A percentile compares a stretch with the other conserved stretches of the same genome.
Conservation (phyloP, 2,888 invertebrate species). For the Augochlorella aurata region DNA sequence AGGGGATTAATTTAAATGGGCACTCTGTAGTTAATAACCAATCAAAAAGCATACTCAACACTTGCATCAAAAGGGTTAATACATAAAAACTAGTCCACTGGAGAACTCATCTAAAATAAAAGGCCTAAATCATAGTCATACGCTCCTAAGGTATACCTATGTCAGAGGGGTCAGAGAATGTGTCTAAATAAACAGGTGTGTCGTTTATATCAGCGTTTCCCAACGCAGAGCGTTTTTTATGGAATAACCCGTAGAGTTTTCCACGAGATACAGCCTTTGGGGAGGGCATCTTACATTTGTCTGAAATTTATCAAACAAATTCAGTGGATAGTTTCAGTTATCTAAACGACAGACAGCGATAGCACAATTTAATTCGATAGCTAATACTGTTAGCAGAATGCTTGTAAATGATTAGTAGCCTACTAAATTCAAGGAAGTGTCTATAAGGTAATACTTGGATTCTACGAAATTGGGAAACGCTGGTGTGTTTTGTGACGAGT, state of each 20-base stretch:
- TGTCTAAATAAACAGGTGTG: constrained; percentile 45
- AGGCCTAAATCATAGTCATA: constrained; percentile 14
- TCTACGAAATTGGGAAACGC: constrained; percentile 48
- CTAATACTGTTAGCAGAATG: constrained; percentile 17
- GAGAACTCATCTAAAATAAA: constrained; percentile 4
- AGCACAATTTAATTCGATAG: neutral
- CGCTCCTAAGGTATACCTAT: constrained; percentile 49
- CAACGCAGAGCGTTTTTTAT: constrained; percentile 38
- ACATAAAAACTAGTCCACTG: neutral
- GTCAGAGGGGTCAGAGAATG: constrained; percentile 38
- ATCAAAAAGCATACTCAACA: neutral
- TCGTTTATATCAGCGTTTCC: constrained; percentile 50
- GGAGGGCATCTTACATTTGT: constrained; percentile 29
- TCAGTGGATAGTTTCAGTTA: neutral
- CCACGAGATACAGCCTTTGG: constrained; percentile 31
- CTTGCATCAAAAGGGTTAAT: constrained; percentile 5
- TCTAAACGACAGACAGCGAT: constrained; percentile 18
- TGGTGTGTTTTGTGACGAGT: constrained; percentile 10
- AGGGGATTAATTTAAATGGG: neutral
- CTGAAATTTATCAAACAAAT: constrained; percentile 42
- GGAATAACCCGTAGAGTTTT: constrained; percentile 26
- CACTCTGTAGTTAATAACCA: neutral
- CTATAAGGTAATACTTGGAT: constrained; percentile 18
- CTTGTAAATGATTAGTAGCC: constrained; percentile 12
- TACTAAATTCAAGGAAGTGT: constrained; percentile 13